Evolutionary conservation across 2,797 vertebrate genomes (phyloP).

Genomic region (Fistularia commersonii): DNA sequence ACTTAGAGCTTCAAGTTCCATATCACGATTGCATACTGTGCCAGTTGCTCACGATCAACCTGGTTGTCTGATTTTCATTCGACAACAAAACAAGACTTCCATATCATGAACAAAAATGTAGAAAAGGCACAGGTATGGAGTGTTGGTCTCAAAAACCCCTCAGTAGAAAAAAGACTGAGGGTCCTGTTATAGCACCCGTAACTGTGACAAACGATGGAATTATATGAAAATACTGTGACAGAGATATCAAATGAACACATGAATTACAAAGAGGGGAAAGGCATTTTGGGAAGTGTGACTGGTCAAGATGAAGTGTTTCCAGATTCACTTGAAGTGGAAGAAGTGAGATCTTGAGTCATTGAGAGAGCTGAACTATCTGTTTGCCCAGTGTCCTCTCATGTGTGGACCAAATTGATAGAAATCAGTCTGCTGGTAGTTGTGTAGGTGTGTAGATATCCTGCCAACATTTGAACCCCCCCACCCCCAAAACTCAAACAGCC

Average conservation of each 20-base stretch:
- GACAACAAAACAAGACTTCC: constrained; percentile 36
- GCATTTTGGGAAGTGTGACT: constrained; percentile 38
- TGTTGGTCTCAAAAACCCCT: constrained; percentile 65
- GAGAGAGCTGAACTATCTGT: constrained; percentile 16
- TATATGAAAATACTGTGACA: constrained; percentile 50
- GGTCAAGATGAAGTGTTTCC: constrained; percentile 54
- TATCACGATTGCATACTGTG: constrained; percentile 49
- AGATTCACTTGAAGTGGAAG: constrained; percentile 23
- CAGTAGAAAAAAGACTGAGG: constrained; percentile 48
- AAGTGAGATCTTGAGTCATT: constrained; percentile 18
- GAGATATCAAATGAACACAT: constrained; percentile 35
- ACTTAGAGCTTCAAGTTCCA: constrained; percentile 33
- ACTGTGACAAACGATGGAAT: constrained; percentile 48
- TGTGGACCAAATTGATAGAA: constrained; percentile 43
- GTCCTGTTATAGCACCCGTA: constrained; percentile 73
- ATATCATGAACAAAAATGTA: constrained; percentile 57
- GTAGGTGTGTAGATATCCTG: constrained; percentile 39
- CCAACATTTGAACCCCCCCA: constrained; percentile 17
- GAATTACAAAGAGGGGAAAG: constrained; percentile 52
- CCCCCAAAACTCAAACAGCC: constrained; percentile 30
- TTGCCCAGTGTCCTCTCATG: constrained; percentile 20
- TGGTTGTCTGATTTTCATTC: constrained; percentile 15
- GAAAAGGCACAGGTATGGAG: constrained; percentile 76
- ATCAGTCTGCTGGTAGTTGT: constrained; percentile 34
- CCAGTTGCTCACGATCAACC: constrained; percentile 19